Evolutionary conservation across 2,888 invertebrate species (phyloP).

Genomic region (Acrobasis repandana): DNA sequence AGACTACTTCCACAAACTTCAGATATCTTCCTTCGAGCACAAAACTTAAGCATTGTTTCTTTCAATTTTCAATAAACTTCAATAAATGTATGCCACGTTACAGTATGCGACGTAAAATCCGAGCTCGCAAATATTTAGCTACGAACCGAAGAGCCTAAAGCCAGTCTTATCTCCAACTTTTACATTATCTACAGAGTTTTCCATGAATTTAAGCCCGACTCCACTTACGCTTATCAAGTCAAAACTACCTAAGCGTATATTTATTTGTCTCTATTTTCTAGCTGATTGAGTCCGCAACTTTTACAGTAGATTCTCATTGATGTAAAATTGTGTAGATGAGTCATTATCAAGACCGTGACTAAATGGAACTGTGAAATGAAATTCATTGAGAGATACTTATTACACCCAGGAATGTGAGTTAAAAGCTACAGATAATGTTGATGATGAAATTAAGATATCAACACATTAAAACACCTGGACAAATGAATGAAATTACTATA

Average conservation of each 20-base stretch:
- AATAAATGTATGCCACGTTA: constrained; percentile 16
- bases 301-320: constrained; percentile 37
- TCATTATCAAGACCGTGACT: no score
- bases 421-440: no score
- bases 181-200: constrained; percentile 73
- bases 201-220: constrained; percentile 70
- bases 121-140: constrained; percentile 59
- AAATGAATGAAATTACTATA: no score
- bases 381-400: no score
- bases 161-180: constrained; percentile 76
- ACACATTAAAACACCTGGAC: no score
- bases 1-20: not conserved
- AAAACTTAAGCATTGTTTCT: constrained; percentile 1
- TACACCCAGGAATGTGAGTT: no score
- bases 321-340: no score
- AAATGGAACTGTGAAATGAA: no score
- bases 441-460: no score
- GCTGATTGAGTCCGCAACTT: constrained; percentile 74
- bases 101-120: constrained; percentile 22
- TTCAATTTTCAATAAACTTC: constrained; percentile 10
- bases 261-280: constrained; percentile 80
- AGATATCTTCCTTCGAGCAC: not conserved
- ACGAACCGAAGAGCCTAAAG: constrained; percentile 57
- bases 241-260: constrained; percentile 76
- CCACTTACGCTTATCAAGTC: constrained; percentile 76